Base-by-base conservation (phyloP, 2,797 vertebrate species). In the Epinephelus awoara region DNA sequence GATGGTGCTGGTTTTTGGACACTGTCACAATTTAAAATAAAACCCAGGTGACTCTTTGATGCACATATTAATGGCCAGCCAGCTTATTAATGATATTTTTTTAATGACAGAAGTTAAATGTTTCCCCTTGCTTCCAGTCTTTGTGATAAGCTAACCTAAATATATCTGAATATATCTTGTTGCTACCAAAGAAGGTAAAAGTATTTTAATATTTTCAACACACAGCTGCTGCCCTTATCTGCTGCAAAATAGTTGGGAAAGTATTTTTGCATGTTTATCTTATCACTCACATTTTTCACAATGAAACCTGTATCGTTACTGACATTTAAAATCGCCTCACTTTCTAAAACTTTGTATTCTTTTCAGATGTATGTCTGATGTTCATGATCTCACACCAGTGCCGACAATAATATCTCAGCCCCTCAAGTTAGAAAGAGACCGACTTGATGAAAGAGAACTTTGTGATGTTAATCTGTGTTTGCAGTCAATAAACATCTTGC, bases 41-140 rank as follows among this genome's bases (percentile, higher is more conserved):
- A 29, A 42, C 2, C 4, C 8, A 50, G 44, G 34, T 75, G 59
- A 56, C 42, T 79, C 1, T 59, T 19, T 67, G 10, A 74, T 56
- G 49, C 15, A 18, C 18, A n/a, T 21, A 1, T 54, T 11, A 49
- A 40, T 13, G 2, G 46, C 12, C 21, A 29, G 10, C 34, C 51
- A 42, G n/a, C 34, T 44, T 2, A 1, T 21, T 34, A 25, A 44
- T 10, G 0, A 56, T 25, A n/a, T 11, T 38, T n/a, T 50, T 23
- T 13, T 2, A 9, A 5, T 57, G 3, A 75, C 9, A 47, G 6
- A 55, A 71, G 3, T 11, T 0, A 57, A 42, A 14, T n/a, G 6
- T 29, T 50, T 54, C 18, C 11, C 49, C 0, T 47, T 79, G 17
- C 9, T 27, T 63, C 17, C 9, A 14, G 1, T 52, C n/a, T 52